Evolutionary conservation across 2,888 invertebrate genomes (phyloP).

Genomic region (Pseudococcus jackbeardsleyi): DNA sequence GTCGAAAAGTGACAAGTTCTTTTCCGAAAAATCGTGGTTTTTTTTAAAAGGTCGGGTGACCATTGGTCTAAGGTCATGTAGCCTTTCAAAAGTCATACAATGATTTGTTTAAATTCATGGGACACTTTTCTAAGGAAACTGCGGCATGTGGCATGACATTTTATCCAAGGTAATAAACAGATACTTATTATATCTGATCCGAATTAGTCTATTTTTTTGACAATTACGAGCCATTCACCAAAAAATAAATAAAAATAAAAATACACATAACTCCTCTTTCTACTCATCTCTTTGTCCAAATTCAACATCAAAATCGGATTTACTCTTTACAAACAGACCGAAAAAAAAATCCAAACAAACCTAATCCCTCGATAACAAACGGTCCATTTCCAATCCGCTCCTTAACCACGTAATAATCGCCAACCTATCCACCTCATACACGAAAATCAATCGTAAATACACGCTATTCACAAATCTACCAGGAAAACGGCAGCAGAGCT

Average conservation of each 20-base stretch:
- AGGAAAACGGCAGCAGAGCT: not conserved
- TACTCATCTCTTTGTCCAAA: not conserved
- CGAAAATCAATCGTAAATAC: slow-evolving; percentile 31
- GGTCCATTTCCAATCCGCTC: not conserved
- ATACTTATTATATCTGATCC: not conserved
- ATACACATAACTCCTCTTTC: not conserved
- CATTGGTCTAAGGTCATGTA: no score
- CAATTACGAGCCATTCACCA: not conserved
- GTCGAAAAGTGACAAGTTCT: no score
- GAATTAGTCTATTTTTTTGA: not conserved
- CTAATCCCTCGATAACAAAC: not conserved
- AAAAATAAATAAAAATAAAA: no score
- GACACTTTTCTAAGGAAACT: no score
- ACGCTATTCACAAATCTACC: not conserved
- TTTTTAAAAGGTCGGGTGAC: no score
- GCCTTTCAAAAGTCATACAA: no score
- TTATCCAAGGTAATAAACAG: no score
- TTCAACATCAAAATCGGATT: slow-evolving; percentile 10
- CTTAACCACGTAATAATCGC: slow-evolving; percentile 18
- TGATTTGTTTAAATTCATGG: no score
- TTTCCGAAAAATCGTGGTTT: no score
- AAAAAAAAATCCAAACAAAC: slow-evolving; percentile 25
- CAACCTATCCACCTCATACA: not conserved
- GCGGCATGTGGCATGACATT: no score
- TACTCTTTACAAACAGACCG: not conserved